These are phyloP conservation scores for Nothobranchius furzeri DNA, from an alignment of 2,113 vertebrate genomes.

Conservation along the genomic window DNA sequence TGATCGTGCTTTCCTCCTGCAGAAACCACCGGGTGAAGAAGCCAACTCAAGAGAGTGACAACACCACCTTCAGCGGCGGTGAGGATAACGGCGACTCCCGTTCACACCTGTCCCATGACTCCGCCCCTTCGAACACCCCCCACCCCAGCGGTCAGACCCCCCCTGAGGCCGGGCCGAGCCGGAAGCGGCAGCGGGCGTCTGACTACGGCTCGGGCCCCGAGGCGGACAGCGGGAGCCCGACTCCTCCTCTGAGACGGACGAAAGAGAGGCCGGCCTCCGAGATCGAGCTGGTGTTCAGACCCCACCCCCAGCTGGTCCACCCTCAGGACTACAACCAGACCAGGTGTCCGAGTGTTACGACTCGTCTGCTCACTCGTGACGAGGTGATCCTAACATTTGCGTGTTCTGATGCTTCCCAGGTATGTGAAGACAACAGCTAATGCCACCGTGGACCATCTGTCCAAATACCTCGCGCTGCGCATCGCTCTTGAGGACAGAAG, in stretches of 20 bases:
- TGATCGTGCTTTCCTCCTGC: not conserved
- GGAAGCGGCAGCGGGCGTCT: conserved; percentile 74
- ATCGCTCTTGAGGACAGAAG: conserved; percentile 85
- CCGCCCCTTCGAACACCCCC: conserved; percentile 71
- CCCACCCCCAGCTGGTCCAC: conserved; percentile 87
- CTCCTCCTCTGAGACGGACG: conserved; percentile 61
- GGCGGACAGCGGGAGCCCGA: conserved; percentile 77
- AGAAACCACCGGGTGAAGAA: conserved; percentile 87
- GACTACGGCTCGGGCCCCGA: conserved; percentile 83
- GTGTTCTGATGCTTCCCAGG: conserved; percentile 58
- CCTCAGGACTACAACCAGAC: conserved; percentile 87
- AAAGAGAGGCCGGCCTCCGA: conserved; percentile 79
- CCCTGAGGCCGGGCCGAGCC: conserved; percentile 75
- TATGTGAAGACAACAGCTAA: conserved; percentile 91
- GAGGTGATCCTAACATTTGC: too few species aligned
- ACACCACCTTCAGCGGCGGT: conserved; percentile 87
- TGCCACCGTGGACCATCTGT: conserved; percentile 89
- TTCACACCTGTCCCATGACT: conserved; percentile 82
- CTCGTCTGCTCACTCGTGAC: too few species aligned
- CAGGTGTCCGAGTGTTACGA: conserved; percentile 68
- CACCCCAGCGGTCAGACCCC: conserved; percentile 48
- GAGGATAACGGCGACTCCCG: conserved; percentile 86
- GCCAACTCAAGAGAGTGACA: conserved; percentile 85
- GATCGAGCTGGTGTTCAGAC: conserved; percentile 90
- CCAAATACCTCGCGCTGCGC: conserved; percentile 89